These are phyloP conservation scores for Lophura nycthemera DNA, from an alignment of 2,113 vertebrate species.

Conservation along the genomic window DNA sequence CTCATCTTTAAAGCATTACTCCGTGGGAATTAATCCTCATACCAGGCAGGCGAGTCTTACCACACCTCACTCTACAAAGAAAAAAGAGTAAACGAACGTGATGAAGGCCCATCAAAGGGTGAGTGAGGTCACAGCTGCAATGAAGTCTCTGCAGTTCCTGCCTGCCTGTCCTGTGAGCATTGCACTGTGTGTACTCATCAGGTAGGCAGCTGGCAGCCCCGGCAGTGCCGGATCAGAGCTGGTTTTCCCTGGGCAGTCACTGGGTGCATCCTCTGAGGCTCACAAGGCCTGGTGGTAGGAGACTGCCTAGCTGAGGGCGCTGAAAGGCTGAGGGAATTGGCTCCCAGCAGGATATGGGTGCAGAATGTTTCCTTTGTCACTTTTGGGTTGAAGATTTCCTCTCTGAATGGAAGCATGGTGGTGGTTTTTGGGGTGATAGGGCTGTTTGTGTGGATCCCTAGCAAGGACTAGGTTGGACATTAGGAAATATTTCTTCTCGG, in stretches of 20 bases:
- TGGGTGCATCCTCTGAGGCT: background rate
- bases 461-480: background rate
- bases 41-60: background rate
- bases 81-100: background rate
- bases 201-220: conserved; percentile 1
- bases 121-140: conserved; percentile 14
- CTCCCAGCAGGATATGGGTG: background rate
- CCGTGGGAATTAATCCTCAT: conserved; percentile 18
- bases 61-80: background rate
- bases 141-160: conserved; percentile 37
- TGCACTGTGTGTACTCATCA: conserved; percentile 23
- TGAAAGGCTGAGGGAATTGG: background rate
- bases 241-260: rapidly evolving
- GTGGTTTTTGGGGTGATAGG: background rate
- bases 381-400: background rate
- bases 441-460: background rate
- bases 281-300: background rate
- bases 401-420: background rate
- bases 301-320: background rate
- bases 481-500: too few species aligned
- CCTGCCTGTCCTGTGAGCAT: background rate
- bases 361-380: background rate
- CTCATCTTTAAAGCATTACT: conserved; percentile 10
- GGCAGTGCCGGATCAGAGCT: background rate
- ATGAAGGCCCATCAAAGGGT: background rate